phyloP scores from a whole-genome alignment of 2,113 vertebrate species.

The Amia ocellicauda region DNA sequence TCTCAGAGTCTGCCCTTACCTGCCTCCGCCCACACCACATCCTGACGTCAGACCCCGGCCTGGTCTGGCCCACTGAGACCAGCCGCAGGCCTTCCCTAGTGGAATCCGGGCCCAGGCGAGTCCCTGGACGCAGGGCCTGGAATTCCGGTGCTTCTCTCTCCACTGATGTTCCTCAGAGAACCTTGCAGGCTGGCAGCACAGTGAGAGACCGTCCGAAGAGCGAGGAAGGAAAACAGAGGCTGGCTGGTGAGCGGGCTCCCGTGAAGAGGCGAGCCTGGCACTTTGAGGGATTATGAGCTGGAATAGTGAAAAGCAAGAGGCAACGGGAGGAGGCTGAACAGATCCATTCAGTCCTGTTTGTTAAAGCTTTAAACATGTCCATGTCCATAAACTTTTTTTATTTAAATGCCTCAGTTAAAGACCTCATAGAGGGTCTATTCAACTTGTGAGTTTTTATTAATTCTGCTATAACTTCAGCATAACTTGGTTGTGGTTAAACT shows the following conservation, averaged over 20 bases:
- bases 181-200: conserved; percentile 22
- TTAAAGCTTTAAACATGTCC: too few species aligned
- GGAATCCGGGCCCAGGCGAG: conserved; percentile 7
- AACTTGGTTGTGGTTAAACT: too few species aligned
- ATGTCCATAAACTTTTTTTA: too few species aligned
- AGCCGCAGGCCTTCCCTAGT: background rate
- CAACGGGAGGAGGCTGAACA: too few species aligned
- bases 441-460: too few species aligned
- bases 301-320: background rate
- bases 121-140: conserved; percentile 56
- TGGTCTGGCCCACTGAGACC: conserved; percentile 5
- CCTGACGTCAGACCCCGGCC: background rate
- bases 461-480: too few species aligned
- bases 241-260: conserved; percentile 41
- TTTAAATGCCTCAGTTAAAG: too few species aligned
- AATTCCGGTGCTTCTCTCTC: conserved; percentile 62
- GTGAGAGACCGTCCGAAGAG: conserved; percentile 48
- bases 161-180: conserved; percentile 51
- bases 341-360: too few species aligned
- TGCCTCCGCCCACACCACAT: conserved; percentile 11
- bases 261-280: conserved; percentile 72
- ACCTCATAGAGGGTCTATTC: too few species aligned
- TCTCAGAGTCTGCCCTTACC: conserved; percentile 45
- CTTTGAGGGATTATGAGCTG: conserved; percentile 35
- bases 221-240: conserved; percentile 47